These are phyloP conservation scores for Cephonodes hylas DNA, from an alignment of 2,888 invertebrate species.

Conservation along the genomic window DNA sequence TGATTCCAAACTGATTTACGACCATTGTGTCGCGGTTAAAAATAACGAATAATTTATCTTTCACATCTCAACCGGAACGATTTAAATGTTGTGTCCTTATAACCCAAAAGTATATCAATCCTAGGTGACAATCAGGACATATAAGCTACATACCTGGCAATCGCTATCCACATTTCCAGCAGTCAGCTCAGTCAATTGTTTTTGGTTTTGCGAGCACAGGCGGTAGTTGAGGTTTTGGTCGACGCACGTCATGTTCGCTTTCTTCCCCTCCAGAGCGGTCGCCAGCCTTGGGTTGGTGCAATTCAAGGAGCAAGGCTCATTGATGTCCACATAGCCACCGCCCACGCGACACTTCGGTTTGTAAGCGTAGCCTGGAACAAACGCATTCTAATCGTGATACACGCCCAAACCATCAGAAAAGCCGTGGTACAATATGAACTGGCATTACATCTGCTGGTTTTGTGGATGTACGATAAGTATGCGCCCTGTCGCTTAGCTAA, in stretches of 20 bases:
- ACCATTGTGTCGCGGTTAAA: too few species aligned
- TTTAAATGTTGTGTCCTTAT: too few species aligned
- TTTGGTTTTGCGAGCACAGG: conserved; percentile 38
- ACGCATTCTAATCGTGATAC: not conserved
- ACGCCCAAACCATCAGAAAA: not conserved
- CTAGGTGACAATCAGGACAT: too few species aligned
- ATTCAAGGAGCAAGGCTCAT: conserved; percentile 56
- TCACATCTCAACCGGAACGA: too few species aligned
- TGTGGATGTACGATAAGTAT: too few species aligned
- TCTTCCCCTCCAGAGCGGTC: conserved; percentile 33
- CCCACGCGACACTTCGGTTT: conserved; percentile 53
- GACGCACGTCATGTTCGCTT: conserved; percentile 59
- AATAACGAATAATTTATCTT: too few species aligned
- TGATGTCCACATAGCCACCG: conserved; percentile 51
- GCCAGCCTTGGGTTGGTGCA: conserved; percentile 45
- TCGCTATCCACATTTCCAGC: conserved; percentile 28
- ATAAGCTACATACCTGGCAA: too few species aligned
- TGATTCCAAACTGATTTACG: too few species aligned
- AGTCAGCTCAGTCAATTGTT: conserved; percentile 26
- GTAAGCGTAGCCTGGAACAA: conserved; percentile 40
- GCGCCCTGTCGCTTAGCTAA: too few species aligned
- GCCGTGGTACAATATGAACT: not conserved
- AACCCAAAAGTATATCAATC: too few species aligned
- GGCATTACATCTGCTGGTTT: too few species aligned
- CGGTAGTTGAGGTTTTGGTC: conserved; percentile 48